Evolutionary conservation across 2,888 invertebrate genomes (phyloP), one percentile per base, ranked within the genome.

Genomic region (Arctia plantaginis): DNA sequence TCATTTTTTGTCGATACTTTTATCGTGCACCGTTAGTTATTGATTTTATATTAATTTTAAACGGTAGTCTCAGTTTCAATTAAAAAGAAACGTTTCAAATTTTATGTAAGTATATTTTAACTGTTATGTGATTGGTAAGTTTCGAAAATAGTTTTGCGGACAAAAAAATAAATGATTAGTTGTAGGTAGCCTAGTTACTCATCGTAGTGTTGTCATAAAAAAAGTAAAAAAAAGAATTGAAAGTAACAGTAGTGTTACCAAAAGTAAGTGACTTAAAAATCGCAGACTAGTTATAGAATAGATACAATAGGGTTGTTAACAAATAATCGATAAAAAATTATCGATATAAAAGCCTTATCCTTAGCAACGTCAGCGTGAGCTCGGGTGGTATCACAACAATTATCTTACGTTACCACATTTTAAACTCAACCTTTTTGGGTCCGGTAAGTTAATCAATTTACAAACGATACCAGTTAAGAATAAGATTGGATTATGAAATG

Each of bases 361-460:
- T 73, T 72, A 80, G 73, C 67, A 74, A 69, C 70, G 74, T 85
- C 85, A 87, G 89, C 88, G 88, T 87, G 64, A 81, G 82, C 76
- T 85, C 82, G 83, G 86, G 86, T 84, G 88, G 90, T 91, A 94
- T 93, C 91, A 90, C 92, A 94, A 94, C 92, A 94, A 94, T 94
- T 94, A 94, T 94, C 93, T 93, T 86, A 85, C 86, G 88, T 92
- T 93, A 91, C 91, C 89, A 90, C 85, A 90, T 90, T 88, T 84
- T 88, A 85, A 90, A 88, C 88, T 87, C 86, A 86, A 90, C 91
- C 91, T 90, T 91, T 91, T 85, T 87, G 84, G 85, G 86, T 85
- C 79, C 84, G 88, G 86, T 88, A 88, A 89, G 92, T 92, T 94
- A 93, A 94, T 94, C 92, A 94, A 94, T 95, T 94, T 93, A 89